Base-by-base conservation (phyloP, 2,888 invertebrate species). In the Tridacna crocea region DNA sequence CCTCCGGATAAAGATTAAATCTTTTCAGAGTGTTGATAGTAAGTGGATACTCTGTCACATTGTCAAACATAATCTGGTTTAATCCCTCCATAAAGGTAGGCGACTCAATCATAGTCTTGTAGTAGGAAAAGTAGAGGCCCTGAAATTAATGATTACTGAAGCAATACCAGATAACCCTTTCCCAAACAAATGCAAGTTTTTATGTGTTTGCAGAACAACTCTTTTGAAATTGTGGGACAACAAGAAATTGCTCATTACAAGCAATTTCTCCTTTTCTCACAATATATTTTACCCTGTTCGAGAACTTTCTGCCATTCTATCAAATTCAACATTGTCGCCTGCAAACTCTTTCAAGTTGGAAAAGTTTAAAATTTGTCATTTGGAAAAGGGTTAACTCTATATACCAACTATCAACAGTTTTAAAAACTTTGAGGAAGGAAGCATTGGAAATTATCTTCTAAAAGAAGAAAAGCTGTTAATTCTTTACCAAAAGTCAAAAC, bases 61-160 rank as follows among this genome's bases (percentile, higher is more conserved):
- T 96, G 91, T 98, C 97, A 83, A 96, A 95, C 93, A 96, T 96
- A 48, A 95, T 93, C 61, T 89, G 95, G 0, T 96, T 93, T 72
- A 97, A 95, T 0, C 97, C 97, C 0, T 96, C 93, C 91, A 94
- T 88, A 94, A 97, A 94, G 90, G 96, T 94, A 24, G 95, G 95
- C 83, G 97, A 95, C 84, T 97, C 96, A 0, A 97, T 96, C 70
- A 98, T 95, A 0, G 96, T 97, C 93, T 98, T 98, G 94, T 96
- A 98, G 94, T 97, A 98, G 0, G 97, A 97, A 93, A 97, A 98
- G 93, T 98, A 98, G 90, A 98, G 96, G 0, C 98, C 96, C 96
- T 96, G 94, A 58, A 95, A 94, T 76, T 26, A 6, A 55, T 55
- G 15, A 13, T 11, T 51, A 51, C 11, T 51, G 55, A 15, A 55